Conservation (phyloP, 2,113 vertebrate species). For the Ifrita kowaldi region DNA sequence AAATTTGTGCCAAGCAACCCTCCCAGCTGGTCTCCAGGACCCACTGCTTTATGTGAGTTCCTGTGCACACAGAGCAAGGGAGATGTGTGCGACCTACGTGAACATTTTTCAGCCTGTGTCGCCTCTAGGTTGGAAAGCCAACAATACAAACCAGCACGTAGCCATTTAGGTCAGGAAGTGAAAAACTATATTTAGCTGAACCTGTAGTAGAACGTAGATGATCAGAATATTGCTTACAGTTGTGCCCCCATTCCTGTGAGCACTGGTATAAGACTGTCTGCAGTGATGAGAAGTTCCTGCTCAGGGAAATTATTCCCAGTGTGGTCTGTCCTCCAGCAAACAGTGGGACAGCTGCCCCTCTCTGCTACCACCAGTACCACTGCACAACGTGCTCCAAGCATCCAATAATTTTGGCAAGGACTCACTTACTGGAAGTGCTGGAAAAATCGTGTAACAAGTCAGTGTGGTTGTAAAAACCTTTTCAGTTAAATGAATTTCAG, state of each 20-base stretch:
- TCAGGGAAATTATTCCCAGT: neutral
- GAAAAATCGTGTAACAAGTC: neutral
- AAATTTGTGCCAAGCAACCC: neutral
- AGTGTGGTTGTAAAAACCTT: neutral
- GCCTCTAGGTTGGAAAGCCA: neutral
- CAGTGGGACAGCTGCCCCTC: neutral
- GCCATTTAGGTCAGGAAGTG: constrained; percentile 21
- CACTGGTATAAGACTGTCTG: neutral
- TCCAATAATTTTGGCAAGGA: neutral
- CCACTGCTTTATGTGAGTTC: neutral
- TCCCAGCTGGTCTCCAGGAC: neutral
- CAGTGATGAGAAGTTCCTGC: neutral
- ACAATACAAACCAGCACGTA: neutral
- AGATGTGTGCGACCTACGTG: fast-evolving
- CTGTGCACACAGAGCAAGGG: neutral
- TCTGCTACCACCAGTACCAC: neutral
- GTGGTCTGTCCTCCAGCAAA: neutral
- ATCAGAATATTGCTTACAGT: neutral
- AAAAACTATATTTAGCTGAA: constrained; percentile 3
- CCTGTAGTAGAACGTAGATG: neutral
- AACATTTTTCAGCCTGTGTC: neutral
- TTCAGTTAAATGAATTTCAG: neutral
- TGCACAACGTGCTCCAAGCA: neutral
- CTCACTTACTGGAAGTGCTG: neutral
- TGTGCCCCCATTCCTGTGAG: neutral